Conservation (phyloP, 2,888 invertebrate species). For the Agelastica alni region DNA sequence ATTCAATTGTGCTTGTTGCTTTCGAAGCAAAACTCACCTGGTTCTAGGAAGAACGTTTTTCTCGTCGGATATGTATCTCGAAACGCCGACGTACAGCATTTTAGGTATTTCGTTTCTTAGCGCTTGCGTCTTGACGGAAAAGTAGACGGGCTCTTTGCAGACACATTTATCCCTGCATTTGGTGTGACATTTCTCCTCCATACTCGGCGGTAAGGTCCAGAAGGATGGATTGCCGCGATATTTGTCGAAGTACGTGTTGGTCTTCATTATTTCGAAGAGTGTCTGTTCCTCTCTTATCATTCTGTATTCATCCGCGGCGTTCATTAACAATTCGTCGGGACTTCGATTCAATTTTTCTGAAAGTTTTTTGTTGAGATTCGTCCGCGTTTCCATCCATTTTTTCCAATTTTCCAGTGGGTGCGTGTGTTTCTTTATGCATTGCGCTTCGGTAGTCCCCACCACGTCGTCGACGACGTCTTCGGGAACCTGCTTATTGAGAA, state of each 20-base stretch:
- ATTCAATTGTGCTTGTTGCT: too few species aligned
- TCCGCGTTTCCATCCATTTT: constrained; percentile 46
- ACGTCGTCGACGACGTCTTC: background rate
- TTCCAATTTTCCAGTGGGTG: constrained; percentile 45
- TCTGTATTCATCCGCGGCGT: constrained; percentile 42
- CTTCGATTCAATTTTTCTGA: constrained; percentile 35
- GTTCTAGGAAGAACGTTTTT: constrained; percentile 42
- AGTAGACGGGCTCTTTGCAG: constrained; percentile 39
- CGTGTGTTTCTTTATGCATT: too few species aligned
- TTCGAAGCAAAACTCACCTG: constrained; percentile 37
- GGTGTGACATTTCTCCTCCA: constrained; percentile 29
- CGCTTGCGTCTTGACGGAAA: constrained; percentile 39
- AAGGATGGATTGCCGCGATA: constrained; percentile 52
- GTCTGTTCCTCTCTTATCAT: constrained; percentile 45
- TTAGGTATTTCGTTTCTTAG: constrained; percentile 46
- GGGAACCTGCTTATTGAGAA: too few species aligned
- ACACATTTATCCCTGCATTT: constrained; percentile 1
- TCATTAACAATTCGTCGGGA: constrained; percentile 45
- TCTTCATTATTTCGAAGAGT: constrained; percentile 45
- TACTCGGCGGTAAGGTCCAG: constrained; percentile 46
- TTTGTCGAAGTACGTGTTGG: constrained; percentile 46
- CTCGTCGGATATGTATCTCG: constrained; percentile 43
- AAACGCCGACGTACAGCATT: constrained; percentile 45
- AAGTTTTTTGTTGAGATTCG: constrained; percentile 40
- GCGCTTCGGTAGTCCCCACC: background rate